Conservation (phyloP, 2,113 vertebrate species). For the Microcebus lehilahytsara region DNA sequence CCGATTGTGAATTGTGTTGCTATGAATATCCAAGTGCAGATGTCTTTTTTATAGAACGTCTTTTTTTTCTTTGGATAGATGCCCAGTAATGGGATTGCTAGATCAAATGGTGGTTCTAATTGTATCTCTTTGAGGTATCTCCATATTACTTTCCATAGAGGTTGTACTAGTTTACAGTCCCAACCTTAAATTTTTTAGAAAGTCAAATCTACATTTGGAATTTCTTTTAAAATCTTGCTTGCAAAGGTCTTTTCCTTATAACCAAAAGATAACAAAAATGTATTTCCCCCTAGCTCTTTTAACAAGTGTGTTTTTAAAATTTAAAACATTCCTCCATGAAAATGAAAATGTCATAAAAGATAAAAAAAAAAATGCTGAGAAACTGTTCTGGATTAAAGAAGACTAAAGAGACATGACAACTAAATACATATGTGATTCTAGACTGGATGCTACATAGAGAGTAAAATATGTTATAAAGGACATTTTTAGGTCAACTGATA, state of each 20-base stretch:
- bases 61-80: too few species aligned
- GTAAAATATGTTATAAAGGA: background rate
- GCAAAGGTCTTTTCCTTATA: background rate
- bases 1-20: too few species aligned
- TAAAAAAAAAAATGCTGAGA: background rate
- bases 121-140: too few species aligned
- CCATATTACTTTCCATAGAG: too few species aligned
- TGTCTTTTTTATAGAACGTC: too few species aligned
- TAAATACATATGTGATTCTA: background rate
- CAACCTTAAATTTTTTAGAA: background rate
- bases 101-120: too few species aligned
- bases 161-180: too few species aligned
- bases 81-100: too few species aligned
- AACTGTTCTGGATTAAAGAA: background rate
- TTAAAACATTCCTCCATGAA: slow-evolving; percentile 6
- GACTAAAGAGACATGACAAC: background rate
- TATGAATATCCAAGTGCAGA: too few species aligned
- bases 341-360: background rate
- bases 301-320: background rate
- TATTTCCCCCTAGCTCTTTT: slow-evolving; percentile 9
- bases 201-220: background rate
- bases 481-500: background rate
- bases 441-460: background rate
- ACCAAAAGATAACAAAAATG: background rate
- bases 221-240: background rate